Evolutionary conservation across 2,113 vertebrate genomes (phyloP), one percentile per base, ranked within the genome.

Genomic region (Enhydra lutris): DNA sequence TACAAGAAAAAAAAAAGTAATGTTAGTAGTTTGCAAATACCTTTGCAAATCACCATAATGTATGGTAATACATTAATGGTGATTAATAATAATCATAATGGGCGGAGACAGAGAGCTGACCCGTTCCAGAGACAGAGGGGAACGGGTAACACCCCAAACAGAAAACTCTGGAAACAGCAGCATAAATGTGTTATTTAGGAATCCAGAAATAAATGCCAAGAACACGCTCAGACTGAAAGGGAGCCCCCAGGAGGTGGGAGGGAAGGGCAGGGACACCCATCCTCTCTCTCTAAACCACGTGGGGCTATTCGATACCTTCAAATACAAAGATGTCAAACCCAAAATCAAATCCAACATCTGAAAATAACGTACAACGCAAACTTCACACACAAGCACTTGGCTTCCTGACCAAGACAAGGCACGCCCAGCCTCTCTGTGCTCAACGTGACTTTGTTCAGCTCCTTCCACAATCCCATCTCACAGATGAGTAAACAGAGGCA

Each of bases 361-460:
- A 82, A 47, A 73, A 45, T 14, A 15, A 55, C 0, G 0, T 4
- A n/a, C n/a, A 23, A 23, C 0, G 3, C 29, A 17, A 50, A 39
- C 7, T 4, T 14, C 0, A 50, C 0, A 4, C 36, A 36, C 0
- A 0, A 34, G 34, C 15, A 7, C 1, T 3, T 0, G 7, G 1
- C 1, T 15, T 95, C 39, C 65, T 0, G 1, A 31, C 34, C 34
- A 1, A 39, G 69, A 34, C 0, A 1, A 34, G 79, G 67, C 18
- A 8, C 9, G 10, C n/a, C 55, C 45, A 6, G 45, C 71, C n/a
- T 17, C 0, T 6, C 26, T 1, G 3, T 0, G 7, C 29, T 12
- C 4, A 0, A 1, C 1, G 0, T 0, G 34, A 21, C 61, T 45
- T 52, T 21, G 7, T 1, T 6, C 3, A 1, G 12, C 3, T 7